A percentile compares a stretch with the other conserved stretches of the same genome.
phyloP scores from a whole-genome alignment of 2,113 vertebrate genomes.

The Proteles cristata region DNA sequence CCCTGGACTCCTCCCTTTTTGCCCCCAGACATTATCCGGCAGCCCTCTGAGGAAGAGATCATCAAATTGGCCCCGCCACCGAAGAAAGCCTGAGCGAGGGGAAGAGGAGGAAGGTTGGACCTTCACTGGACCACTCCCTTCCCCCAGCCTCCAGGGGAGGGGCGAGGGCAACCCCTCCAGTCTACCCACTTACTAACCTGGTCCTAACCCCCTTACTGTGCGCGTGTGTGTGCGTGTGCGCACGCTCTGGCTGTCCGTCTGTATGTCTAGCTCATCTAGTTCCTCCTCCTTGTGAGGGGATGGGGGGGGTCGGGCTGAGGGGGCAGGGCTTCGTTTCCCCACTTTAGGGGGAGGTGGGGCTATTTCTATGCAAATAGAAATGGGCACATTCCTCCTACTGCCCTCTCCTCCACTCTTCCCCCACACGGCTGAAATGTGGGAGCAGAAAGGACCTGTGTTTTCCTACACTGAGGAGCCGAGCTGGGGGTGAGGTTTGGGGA shows the following conservation, averaged over 20 bases:
- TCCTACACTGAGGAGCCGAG: neutral
- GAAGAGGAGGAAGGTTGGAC: constrained; percentile 77
- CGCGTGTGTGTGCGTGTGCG: constrained; percentile 77
- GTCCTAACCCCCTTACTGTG: constrained; percentile 79
- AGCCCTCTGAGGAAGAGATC: constrained; percentile 97
- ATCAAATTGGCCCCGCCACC: constrained; percentile 97
- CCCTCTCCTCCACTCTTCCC: neutral
- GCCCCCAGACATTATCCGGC: constrained; percentile 93
- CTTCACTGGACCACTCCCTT: constrained; percentile 75
- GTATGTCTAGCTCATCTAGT: constrained; percentile 68
- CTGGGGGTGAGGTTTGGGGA: constrained; percentile 35
- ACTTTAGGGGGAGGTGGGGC: constrained; percentile 18
- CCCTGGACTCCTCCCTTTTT: constrained; percentile 5
- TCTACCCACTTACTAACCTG: constrained; percentile 78
- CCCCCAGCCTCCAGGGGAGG: constrained; percentile 67
- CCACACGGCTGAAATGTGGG: constrained; percentile 43
- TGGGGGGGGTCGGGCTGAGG: constrained; percentile 57
- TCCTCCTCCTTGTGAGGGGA: constrained; percentile 68
- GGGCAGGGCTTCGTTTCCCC: neutral
- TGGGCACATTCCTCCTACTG: neutral
- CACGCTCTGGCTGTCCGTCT: constrained; percentile 76
- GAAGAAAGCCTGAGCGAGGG: constrained; percentile 92
- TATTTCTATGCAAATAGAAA: constrained; percentile 67
- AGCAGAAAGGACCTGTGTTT: constrained; percentile 67
- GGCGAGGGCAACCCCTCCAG: constrained; percentile 54